Evolutionary conservation across 2,113 vertebrate species (phyloP).

Genomic region (Mola mola): DNA sequence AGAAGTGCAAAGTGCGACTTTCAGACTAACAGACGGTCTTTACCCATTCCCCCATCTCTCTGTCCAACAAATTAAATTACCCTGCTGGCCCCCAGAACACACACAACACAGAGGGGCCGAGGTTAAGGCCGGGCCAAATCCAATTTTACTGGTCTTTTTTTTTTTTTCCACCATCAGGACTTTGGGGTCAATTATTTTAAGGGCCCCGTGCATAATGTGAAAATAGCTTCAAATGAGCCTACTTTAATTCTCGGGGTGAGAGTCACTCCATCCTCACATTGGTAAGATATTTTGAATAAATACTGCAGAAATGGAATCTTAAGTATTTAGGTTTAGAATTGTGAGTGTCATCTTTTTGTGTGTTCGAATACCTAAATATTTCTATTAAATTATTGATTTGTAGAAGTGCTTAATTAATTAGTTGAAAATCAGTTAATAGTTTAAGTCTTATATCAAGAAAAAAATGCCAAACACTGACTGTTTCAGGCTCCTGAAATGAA

Average conservation of each 20-base stretch:
- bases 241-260: constrained; percentile 5
- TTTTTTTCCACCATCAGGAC: constrained; percentile 34
- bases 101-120: constrained; percentile 73
- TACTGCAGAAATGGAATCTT: not conserved
- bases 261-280: not conserved
- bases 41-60: constrained; percentile 62
- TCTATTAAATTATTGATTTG: not conserved
- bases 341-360: too few relatives aligned
- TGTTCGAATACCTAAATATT: too few relatives aligned
- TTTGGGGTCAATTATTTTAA: constrained; percentile 58
- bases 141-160: constrained; percentile 82
- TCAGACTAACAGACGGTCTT: constrained; percentile 77
- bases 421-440: not conserved
- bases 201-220: constrained; percentile 46
- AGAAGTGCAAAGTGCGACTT: constrained; percentile 75
- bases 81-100: constrained; percentile 78
- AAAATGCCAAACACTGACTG: too few relatives aligned
- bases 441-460: too few relatives aligned
- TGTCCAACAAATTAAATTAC: constrained; percentile 83
- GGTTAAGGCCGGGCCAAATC: constrained; percentile 85
- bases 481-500: too few relatives aligned
- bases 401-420: not conserved
- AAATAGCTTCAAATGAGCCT: constrained; percentile 43
- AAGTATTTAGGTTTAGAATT: not conserved
- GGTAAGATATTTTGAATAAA: not conserved